These are phyloP conservation scores for Drosophila quinaria DNA, from an alignment of 2,888 invertebrate species.

Conservation along the genomic window DNA sequence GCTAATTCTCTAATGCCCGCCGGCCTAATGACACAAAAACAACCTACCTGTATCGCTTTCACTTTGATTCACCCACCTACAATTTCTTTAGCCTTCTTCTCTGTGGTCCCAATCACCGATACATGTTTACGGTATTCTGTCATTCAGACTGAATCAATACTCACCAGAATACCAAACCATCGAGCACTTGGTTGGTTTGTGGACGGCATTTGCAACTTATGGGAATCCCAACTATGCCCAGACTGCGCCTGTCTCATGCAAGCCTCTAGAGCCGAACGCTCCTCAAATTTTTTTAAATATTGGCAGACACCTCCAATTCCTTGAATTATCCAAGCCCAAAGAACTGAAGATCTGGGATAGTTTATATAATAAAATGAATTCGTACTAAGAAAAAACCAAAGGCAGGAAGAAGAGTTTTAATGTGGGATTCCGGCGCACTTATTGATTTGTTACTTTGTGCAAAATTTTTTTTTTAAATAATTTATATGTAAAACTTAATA, in stretches of 20 bases:
- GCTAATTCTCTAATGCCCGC: no score
- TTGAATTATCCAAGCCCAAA: slow-evolving; percentile 79
- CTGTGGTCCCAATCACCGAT: slow-evolving; percentile 73
- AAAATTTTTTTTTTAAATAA: no score
- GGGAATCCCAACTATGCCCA: slow-evolving; percentile 73
- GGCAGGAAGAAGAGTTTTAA: neutral
- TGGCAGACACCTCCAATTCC: slow-evolving; percentile 65
- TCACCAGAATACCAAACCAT: slow-evolving; percentile 76
- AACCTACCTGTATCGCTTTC: slow-evolving; percentile 83
- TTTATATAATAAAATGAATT: slow-evolving; percentile 63
- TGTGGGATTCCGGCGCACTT: neutral
- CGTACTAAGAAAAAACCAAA: neutral
- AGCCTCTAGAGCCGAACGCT: slow-evolving; percentile 24
- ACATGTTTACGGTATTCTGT: slow-evolving; percentile 68
- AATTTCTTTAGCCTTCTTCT: slow-evolving; percentile 71
- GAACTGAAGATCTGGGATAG: slow-evolving; percentile 81
- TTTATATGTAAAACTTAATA: no score
- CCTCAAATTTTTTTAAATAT: slow-evolving; percentile 76
- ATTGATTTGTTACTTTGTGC: no score
- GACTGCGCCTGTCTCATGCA: slow-evolving; percentile 56
- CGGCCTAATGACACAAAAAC: no score
- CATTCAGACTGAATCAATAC: slow-evolving; percentile 58
- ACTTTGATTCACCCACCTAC: slow-evolving; percentile 77
- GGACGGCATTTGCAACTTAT: slow-evolving; percentile 75
- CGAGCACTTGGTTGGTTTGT: slow-evolving; percentile 77